A percentile compares a stretch with the other conserved stretches of the same genome.
Conservation (phyloP, 2,113 vertebrate species). For the Zosterops lateralis region DNA sequence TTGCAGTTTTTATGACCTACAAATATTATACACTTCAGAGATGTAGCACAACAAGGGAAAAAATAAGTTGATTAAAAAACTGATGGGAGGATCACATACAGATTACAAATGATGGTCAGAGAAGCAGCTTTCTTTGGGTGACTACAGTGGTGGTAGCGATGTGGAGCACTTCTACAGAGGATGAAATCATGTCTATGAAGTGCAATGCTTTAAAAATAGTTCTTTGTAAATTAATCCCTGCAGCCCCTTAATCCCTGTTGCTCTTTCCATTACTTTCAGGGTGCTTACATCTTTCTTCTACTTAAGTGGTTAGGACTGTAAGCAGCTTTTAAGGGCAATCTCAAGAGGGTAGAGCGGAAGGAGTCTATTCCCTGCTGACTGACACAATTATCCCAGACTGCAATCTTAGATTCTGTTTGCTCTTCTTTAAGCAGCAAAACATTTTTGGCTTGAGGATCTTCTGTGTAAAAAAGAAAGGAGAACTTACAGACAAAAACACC, state of each 20-base stretch:
- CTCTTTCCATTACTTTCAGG: constrained; percentile 52
- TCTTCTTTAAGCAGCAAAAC: neutral
- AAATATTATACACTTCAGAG: neutral
- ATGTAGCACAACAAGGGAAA: neutral
- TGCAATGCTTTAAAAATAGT: constrained; percentile 24
- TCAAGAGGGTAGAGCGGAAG: neutral
- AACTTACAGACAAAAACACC: neutral
- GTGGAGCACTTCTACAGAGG: neutral
- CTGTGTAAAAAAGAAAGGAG: neutral
- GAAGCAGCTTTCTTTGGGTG: neutral
- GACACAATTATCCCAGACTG: accelerated
- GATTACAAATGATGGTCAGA: neutral
- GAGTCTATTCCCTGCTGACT: neutral
- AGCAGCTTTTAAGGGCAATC: constrained; percentile 58
- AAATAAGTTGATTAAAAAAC: neutral
- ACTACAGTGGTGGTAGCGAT: neutral
- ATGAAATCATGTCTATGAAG: neutral
- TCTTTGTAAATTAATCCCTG: constrained; percentile 22
- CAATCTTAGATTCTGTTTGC: neutral
- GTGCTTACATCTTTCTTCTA: constrained; percentile 46
- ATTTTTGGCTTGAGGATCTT: neutral
- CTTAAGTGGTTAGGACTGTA: constrained; percentile 50
- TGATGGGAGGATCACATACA: neutral
- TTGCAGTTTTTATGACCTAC: neutral
- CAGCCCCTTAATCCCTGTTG: constrained; percentile 39